Evolutionary conservation across 2,888 invertebrate species (phyloP).

Genomic region (Octonoba sinensis): DNA sequence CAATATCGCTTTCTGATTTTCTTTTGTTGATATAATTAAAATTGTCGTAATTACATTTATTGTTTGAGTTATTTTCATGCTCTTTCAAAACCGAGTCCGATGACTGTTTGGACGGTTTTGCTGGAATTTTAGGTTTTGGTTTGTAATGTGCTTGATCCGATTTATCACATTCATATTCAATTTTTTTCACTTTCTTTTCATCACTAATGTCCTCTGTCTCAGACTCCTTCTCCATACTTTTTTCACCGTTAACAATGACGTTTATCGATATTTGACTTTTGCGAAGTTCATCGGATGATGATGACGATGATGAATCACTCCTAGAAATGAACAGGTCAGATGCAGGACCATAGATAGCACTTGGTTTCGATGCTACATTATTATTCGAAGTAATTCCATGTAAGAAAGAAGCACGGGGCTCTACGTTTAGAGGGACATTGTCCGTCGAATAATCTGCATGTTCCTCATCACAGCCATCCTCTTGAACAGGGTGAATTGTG

Average conservation of each 20-base stretch:
- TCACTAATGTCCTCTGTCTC: neutral
- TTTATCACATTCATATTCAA: neutral
- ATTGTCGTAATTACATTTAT: neutral
- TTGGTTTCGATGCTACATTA: conserved; percentile 16
- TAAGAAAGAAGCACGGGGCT: conserved; percentile 79
- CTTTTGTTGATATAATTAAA: neutral
- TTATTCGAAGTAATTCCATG: conserved; percentile 75
- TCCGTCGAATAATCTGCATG: neutral
- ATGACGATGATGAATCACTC: conserved; percentile 57
- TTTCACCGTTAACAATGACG: conserved; percentile 41
- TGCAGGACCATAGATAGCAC: conserved; percentile 55
- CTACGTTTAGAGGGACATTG: conserved; percentile 16
- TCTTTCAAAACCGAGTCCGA: neutral
- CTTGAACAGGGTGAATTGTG: neutral
- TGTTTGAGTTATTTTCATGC: neutral
- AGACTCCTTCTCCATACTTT: neutral
- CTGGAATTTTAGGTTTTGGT: conserved; percentile 44
- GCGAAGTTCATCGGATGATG: conserved; percentile 37
- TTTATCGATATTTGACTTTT: conserved; percentile 38
- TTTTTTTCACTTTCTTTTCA: conserved; percentile 1
- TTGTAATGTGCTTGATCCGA: conserved; percentile 16
- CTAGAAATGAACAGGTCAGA: conserved; percentile 52
- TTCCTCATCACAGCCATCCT: neutral
- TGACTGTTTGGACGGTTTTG: conserved; percentile 35
- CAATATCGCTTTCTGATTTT: conserved; percentile 2